These are phyloP conservation scores for Rhagonycha lutea DNA, from an alignment of 2,888 invertebrate genomes.

Conservation along the genomic window DNA sequence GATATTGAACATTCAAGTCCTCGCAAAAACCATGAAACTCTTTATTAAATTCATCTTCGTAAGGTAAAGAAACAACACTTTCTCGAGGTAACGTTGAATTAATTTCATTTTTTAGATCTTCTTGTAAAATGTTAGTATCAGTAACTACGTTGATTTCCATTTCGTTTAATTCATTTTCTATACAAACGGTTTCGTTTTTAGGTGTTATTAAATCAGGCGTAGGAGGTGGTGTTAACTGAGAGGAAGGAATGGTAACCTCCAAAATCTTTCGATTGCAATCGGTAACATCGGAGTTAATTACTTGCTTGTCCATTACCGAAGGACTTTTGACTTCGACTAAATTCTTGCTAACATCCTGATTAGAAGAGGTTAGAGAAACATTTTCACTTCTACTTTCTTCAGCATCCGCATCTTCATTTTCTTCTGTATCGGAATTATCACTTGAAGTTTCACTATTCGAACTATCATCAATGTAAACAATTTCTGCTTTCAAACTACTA, in stretches of 20 bases:
- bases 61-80: background rate
- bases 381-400: conserved; percentile 46
- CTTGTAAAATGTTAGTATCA: background rate
- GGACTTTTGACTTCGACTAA: background rate
- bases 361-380: background rate
- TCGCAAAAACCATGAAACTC: conserved; percentile 27
- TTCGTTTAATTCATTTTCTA: background rate
- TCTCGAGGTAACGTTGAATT: background rate
- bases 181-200: conserved; percentile 30
- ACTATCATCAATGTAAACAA: conserved; percentile 71
- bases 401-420: conserved; percentile 56
- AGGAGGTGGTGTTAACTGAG: conserved; percentile 49
- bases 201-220: conserved; percentile 45
- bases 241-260: conserved; percentile 11
- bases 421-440: conserved; percentile 57
- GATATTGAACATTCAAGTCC: conserved; percentile 9
- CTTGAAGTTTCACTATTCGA: conserved; percentile 60
- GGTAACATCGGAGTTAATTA: no score
- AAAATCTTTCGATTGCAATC: background rate
- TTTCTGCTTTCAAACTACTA: conserved; percentile 52
- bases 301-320: background rate
- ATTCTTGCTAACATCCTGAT: conserved; percentile 9
- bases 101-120: background rate
- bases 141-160: background rate
- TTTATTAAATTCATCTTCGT: conserved; percentile 22